Conservation (phyloP, 2,113 vertebrate genomes). For the Colossoma macropomum region DNA sequence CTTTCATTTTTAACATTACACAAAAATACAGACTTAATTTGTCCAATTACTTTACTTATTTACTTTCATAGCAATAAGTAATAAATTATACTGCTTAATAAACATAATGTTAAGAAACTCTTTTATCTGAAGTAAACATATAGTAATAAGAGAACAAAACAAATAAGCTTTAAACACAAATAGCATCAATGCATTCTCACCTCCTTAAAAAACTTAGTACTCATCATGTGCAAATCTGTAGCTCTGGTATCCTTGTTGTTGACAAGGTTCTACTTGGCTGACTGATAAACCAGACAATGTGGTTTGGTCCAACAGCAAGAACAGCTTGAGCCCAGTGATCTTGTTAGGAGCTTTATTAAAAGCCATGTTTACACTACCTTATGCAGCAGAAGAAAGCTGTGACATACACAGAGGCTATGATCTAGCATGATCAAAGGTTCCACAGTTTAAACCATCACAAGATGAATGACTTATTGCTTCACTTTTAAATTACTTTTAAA, state of each 20-base stretch:
- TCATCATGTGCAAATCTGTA: not conserved
- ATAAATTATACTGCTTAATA: no score
- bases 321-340: slow-evolving; percentile 25
- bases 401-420: not conserved
- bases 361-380: slow-evolving; percentile 6
- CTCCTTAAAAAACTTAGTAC: no score
- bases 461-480: no score
- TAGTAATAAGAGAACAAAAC: not conserved
- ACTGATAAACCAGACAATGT: not conserved
- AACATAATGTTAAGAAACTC: no score
- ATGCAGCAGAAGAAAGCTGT: not conserved
- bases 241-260: not conserved
- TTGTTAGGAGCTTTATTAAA: slow-evolving; percentile 32
- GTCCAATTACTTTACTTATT: not conserved
- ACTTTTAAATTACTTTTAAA: no score
- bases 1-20: no score
- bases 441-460: no score
- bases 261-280: not conserved
- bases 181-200: not conserved
- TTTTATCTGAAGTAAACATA: no score
- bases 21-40: no score
- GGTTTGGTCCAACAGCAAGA: not conserved
- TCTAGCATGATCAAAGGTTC: no score
- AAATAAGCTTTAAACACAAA: not conserved
- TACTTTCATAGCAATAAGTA: not conserved